Evolutionary conservation across 2,113 vertebrate genomes (phyloP).

Genomic region (Gorilla gorilla): DNA sequence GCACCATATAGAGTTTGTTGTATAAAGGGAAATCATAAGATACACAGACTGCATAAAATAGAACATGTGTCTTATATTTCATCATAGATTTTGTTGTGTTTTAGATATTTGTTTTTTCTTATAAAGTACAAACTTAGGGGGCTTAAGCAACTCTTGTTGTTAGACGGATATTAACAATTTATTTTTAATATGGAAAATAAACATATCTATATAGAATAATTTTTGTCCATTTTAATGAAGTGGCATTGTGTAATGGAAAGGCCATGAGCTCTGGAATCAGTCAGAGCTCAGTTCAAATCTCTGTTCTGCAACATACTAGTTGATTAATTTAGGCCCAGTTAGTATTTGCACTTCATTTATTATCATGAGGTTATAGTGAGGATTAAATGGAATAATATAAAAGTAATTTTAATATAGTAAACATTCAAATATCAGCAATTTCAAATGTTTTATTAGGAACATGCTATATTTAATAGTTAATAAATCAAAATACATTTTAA

Average conservation of each 20-base stretch:
- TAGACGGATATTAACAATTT: not conserved
- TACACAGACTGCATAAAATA: not conserved
- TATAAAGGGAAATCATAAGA: not conserved
- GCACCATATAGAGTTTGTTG: not conserved
- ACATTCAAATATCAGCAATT: not conserved
- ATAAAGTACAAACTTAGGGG: not conserved
- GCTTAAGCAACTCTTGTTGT: not conserved
- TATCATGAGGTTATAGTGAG: not conserved
- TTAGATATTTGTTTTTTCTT: not conserved
- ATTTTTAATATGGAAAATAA: not conserved
- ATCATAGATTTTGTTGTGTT: not conserved
- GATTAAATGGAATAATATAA: not conserved
- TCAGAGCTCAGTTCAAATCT: not conserved
- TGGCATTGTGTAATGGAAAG: not conserved
- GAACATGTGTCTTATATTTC: not conserved
- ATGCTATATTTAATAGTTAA: not conserved
- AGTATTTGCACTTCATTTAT: not conserved
- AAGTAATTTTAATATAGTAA: not conserved
- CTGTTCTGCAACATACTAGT: not conserved
- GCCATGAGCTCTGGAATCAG: not conserved
- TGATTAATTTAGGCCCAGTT: not conserved
- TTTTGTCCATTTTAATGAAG: not conserved
- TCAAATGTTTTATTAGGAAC: not conserved
- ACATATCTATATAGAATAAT: not conserved
- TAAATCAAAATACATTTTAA: not conserved